These are phyloP conservation scores for Drosophila subquinaria DNA, from an alignment of 2,888 invertebrate genomes.

Conservation along the genomic window DNA sequence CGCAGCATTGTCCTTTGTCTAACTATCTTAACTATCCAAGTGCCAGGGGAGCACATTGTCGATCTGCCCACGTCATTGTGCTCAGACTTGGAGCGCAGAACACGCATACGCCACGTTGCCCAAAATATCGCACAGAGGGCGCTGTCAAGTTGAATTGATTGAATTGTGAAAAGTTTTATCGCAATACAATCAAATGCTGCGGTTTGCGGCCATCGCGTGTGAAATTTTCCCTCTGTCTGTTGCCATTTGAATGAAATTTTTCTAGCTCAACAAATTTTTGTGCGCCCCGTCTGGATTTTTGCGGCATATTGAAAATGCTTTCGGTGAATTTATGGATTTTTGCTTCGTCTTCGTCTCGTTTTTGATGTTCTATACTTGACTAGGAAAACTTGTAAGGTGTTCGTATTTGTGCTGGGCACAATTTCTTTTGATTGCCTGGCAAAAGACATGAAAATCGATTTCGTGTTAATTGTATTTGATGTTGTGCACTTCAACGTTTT, in stretches of 20 bases:
- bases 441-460: constrained; percentile 71
- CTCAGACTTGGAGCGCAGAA: background rate
- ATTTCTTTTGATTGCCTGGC: constrained; percentile 57
- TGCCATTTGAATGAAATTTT: constrained; percentile 53
- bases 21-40: background rate
- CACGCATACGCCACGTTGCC: constrained; percentile 62
- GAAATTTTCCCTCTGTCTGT: constrained; percentile 25
- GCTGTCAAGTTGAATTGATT: constrained; percentile 67
- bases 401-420: constrained; percentile 15
- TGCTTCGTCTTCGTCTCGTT: constrained; percentile 1
- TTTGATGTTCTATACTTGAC: constrained; percentile 33
- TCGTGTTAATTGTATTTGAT: constrained; percentile 66
- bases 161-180: constrained; percentile 77
- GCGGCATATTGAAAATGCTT: constrained; percentile 59
- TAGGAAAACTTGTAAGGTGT: constrained; percentile 39
- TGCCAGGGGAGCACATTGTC: background rate
- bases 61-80: constrained; percentile 19
- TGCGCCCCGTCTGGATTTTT: constrained; percentile 30
- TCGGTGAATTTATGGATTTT: constrained; percentile 27
- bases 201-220: constrained; percentile 69
- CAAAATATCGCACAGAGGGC: constrained; percentile 19
- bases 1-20: constrained; percentile 2
- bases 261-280: constrained; percentile 39
- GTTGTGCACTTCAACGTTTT: constrained; percentile 26
- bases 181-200: constrained; percentile 72